Base-by-base conservation (phyloP, 2,113 vertebrate species). In the Lophius piscatorius region DNA sequence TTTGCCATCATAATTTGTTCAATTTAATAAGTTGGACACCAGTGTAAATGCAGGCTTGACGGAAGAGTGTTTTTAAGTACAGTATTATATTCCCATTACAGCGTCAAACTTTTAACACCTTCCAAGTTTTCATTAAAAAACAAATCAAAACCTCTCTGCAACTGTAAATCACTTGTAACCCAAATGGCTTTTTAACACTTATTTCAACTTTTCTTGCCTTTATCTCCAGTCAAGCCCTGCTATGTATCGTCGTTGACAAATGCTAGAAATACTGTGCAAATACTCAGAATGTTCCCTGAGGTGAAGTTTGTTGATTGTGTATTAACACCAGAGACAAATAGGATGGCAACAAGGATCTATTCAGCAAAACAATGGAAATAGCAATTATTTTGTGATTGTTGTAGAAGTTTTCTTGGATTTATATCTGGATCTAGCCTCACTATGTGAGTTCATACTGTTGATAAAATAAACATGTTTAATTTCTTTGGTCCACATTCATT, bases 81-180 rank as follows among this genome's bases (percentile, higher is more conserved):
- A 86, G 80, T 86, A 81, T 83, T 85, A 51, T 20, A 55, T 58
- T 66, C 39, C 40, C 55, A 26, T 41, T 59, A 28, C 58, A 70
- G 49, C 35, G 74, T 9, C 2, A 2, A 35, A 10, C 9, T 10
- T 31, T 31, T 31, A 5, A 34, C 10, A 20, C 11, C 11, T 4
- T 12, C 33, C 35, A 9, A 44, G 57, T 44, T 39, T 50, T 47
- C 17, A 49, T 46, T 11, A 35, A 7, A 41, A 13, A 26, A 21
- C 22, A n/a, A n/a, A n/a, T 61, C 3, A 55, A 66, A 78, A 80
- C 70, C 67, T 73, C 75, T 80, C 39, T 52, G 34, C 38, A 51
- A 24, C 68, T 74, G 72, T 72, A 78, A 77, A 62, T 70, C 9
- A 20, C 17, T 9, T 17, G 16, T 49, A 20, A 65, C 26, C 28